Percentiles rank a stretch among this genome's conserved stretches.
Evolutionary conservation across 2,888 invertebrate genomes (phyloP).

Genomic region (Dendrolimus houi): DNA sequence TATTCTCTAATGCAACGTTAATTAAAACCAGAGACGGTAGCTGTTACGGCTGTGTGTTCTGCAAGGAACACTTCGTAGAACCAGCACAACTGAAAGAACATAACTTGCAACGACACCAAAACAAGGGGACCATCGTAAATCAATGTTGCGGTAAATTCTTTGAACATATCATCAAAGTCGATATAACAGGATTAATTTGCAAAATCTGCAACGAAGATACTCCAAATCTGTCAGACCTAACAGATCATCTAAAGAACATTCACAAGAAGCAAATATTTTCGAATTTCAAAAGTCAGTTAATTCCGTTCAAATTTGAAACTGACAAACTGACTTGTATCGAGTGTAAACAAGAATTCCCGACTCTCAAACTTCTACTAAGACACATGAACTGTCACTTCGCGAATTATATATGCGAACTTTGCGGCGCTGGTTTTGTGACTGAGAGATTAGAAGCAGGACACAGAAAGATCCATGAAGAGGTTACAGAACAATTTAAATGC

Average conservation of each 20-base stretch:
- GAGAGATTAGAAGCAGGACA: constrained; percentile 39
- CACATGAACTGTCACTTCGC: constrained; percentile 33
- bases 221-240: constrained; percentile 7
- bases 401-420: constrained; percentile 26
- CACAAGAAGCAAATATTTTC: constrained; percentile 10
- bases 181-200: constrained; percentile 12
- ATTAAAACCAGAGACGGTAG: constrained; percentile 21
- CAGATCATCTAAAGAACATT: constrained; percentile 10
- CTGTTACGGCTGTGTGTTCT: constrained; percentile 30
- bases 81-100: constrained; percentile 30
- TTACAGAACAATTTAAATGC: constrained; percentile 43
- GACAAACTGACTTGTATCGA: constrained; percentile 22
- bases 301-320: constrained; percentile 29
- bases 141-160: constrained; percentile 9
- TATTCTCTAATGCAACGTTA: constrained; percentile 31
- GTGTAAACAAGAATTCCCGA: constrained; percentile 22
- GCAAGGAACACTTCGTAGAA: constrained; percentile 17
- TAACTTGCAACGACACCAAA: constrained; percentile 17
- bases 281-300: constrained; percentile 20
- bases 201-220: constrained; percentile 8
- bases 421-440: constrained; percentile 24
- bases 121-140: not conserved
- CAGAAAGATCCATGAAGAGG: constrained; percentile 44
- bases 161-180: constrained; percentile 1
- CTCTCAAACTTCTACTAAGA: constrained; percentile 25